A percentile compares a stretch with the other conserved stretches of the same genome.
These are phyloP conservation scores for Helicolenus hilgendorfi DNA, from an alignment of 2,797 vertebrate genomes.

Conservation along the genomic window DNA sequence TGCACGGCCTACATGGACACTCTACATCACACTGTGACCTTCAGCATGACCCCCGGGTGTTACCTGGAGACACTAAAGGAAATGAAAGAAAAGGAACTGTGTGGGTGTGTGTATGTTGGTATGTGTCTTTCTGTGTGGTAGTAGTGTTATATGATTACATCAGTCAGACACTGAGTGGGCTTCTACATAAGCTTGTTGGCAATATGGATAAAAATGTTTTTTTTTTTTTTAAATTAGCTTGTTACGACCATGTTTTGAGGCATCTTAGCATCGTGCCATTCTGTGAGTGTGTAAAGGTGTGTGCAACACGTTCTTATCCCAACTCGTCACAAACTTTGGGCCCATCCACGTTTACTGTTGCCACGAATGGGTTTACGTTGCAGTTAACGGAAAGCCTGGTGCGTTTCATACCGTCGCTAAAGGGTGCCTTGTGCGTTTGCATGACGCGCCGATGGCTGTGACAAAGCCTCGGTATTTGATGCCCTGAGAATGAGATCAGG, in stretches of 20 bases:
- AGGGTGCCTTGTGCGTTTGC: too few species aligned
- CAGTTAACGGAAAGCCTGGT: too few species aligned
- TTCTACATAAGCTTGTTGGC: neutral
- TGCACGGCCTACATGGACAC: neutral
- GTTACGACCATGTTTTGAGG: neutral
- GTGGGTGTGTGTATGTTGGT: neutral
- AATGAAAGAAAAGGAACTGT: neutral
- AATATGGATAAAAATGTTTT: neutral
- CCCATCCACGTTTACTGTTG: too few species aligned
- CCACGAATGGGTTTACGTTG: too few species aligned
- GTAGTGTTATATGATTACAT: slow-evolving; percentile 23
- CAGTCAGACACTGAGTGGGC: neutral
- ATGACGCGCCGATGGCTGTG: too few species aligned
- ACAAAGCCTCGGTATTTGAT: too few species aligned
- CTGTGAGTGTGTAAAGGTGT: neutral
- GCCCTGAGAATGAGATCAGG: too few species aligned
- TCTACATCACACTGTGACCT: neutral
- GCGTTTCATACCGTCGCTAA: too few species aligned
- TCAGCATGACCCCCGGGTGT: neutral
- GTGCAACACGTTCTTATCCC: too few species aligned
- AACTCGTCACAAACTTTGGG: too few species aligned
- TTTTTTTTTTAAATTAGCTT: neutral
- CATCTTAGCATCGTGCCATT: neutral
- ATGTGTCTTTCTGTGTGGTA: neutral
- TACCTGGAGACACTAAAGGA: neutral